Base-by-base conservation (phyloP, 2,113 vertebrate species). In the Grammomys dolichurus region DNA sequence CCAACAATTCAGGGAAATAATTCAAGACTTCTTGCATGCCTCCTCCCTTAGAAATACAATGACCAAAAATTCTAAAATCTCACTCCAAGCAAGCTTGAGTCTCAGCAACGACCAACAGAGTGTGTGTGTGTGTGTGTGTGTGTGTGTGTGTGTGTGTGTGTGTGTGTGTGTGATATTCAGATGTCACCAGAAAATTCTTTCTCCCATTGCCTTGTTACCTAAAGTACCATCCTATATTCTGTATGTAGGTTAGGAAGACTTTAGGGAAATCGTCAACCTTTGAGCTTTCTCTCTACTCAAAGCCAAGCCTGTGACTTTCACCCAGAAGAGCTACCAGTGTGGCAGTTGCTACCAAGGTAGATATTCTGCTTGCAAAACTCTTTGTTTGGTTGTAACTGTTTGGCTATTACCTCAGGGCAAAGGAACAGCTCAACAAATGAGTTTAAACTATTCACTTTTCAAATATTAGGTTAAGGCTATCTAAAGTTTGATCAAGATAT, bases 391-490 rank as follows among this genome's bases (percentile, higher is more conserved):
- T 95, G 95, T 96, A 89, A 89, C 82, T 97, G 78, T 98, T 97
- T 97, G 96, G 91, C 86, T 97, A 93, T 97, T 96, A 90, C 93
- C 56, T 73, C 94, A 96, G 81, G 84, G 92, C 93, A 96, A 97
- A 97, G 95, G 95, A 97, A 97, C 93, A 97, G 75, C 91, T 96
- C 90, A 48, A 95, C 95, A 93, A 96, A 96, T 96, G 97, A 97
- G 95, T 96, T 97, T 98, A 97, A 98, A 97, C 97, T 98, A 97
- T 97, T 98, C 91, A 40, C 97, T 97, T 97, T 95, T 94, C 97
- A 98, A 98, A 98, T 98, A 98, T 98, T 98, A 98, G 97, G 89
- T 96, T 98, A 97, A 95, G 95, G 87, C 86, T 98, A 97, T 97
- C 97, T 98, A 82, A 96, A 96, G 97, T 97, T 97, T 98, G 97